phyloP scores from a whole-genome alignment of 2,888 invertebrate species.

The Drosophila birchii region DNA sequence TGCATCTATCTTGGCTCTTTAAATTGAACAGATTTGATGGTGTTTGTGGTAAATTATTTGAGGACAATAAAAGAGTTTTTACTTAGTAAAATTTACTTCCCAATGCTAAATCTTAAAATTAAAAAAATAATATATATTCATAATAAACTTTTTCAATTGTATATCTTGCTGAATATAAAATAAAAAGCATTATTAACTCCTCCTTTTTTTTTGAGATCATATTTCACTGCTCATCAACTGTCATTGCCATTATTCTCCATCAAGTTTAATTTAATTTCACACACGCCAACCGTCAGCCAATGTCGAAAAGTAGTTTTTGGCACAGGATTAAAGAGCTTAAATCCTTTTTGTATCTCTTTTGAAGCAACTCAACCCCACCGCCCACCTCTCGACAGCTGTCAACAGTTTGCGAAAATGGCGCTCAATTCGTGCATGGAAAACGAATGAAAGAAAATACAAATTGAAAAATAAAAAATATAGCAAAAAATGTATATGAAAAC shows the following conservation, averaged over 20 bases:
- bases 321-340: conserved; percentile 61
- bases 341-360: conserved; percentile 27
- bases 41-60: not conserved
- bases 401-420: conserved; percentile 68
- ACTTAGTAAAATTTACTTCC: too few species aligned
- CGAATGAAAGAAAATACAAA: conserved; percentile 29
- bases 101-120: not conserved
- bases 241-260: conserved; percentile 17
- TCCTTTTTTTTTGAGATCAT: not conserved
- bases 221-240: conserved; percentile 10
- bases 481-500: conserved; percentile 12
- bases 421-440: conserved; percentile 47
- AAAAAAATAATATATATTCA: too few species aligned
- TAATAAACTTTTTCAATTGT: not conserved
- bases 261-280: conserved; percentile 64
- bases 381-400: conserved; percentile 68
- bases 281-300: conserved; percentile 60
- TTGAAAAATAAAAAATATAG: conserved; percentile 22
- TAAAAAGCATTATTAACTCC: not conserved
- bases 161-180: not conserved
- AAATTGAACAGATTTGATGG: not conserved
- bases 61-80: too few species aligned
- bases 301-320: conserved; percentile 67
- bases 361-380: not conserved
- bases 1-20: not conserved